phyloP scores from a whole-genome alignment of 2,888 invertebrate genomes.

The Dexiosoma caninum region DNA sequence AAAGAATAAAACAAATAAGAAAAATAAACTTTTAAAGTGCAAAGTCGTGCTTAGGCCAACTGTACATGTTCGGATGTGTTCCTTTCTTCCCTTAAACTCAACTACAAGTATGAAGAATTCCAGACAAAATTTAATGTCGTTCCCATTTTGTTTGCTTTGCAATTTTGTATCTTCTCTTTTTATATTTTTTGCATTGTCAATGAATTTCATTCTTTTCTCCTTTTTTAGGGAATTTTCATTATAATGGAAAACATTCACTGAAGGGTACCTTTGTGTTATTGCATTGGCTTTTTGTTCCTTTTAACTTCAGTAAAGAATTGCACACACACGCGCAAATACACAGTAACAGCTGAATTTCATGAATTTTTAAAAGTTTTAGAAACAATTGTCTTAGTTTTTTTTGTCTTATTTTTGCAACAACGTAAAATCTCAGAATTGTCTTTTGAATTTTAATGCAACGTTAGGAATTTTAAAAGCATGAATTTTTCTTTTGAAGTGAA shows the following conservation, averaged over 20 bases:
- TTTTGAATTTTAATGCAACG: conserved; percentile 59
- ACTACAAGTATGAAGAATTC: background rate
- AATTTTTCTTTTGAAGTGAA: conserved; percentile 25
- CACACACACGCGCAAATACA: background rate
- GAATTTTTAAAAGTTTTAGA: conserved; percentile 67
- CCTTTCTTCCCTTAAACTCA: background rate
- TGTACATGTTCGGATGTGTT: background rate
- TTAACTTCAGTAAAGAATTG: conserved; percentile 34
- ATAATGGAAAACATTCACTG: conserved; percentile 50
- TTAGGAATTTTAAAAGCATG: conserved; percentile 30
- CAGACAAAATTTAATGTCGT: background rate
- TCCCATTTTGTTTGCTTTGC: conserved; percentile 16
- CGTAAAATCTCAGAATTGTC: conserved; percentile 38
- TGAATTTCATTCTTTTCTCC: conserved; percentile 20
- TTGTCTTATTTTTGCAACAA: conserved; percentile 32
- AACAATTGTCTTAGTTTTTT: conserved; percentile 48
- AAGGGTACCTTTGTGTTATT: conserved; percentile 59
- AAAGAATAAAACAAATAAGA: too few relatives aligned
- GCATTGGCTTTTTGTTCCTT: conserved; percentile 35
- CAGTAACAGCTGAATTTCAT: conserved; percentile 64
- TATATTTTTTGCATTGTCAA: conserved; percentile 20
- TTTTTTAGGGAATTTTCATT: conserved; percentile 41
- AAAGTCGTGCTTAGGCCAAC: conserved; percentile 34
- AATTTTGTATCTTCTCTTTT: conserved; percentile 15
- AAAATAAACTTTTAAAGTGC: conserved; percentile 33